Evolutionary conservation across 1,140 invertebrate species (phyloP).

Genomic region (Contarinia nasturtii): DNA sequence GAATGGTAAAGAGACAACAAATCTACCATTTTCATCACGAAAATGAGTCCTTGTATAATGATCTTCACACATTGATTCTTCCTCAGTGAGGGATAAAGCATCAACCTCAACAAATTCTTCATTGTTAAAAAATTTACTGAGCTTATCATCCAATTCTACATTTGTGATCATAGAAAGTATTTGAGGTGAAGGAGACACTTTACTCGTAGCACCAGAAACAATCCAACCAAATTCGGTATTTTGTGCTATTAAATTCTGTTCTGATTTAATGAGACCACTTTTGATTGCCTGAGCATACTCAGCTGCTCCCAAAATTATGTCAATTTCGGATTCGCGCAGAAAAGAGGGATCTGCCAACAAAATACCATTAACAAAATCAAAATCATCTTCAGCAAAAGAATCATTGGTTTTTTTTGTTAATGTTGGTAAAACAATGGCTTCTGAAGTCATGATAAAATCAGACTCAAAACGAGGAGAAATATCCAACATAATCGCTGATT

Average conservation of each 20-base stretch:
- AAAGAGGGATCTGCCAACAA: no score
- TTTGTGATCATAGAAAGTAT: background rate
- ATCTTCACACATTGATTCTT: background rate
- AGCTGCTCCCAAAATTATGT: no score
- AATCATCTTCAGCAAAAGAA: no score
- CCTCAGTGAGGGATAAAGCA: background rate
- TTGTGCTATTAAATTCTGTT: background rate
- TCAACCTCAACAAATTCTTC: background rate
- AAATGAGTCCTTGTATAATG: background rate
- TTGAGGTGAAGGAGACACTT: background rate
- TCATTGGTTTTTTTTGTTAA: no score
- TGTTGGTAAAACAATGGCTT: no score
- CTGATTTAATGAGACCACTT: background rate
- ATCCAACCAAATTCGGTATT: constrained; percentile 3
- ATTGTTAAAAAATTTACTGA: background rate
- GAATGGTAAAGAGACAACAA: background rate
- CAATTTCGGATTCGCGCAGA: no score
- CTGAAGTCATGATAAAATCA: no score
- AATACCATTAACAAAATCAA: no score
- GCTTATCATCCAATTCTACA: background rate
- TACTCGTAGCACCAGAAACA: background rate
- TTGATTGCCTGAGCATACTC: no score
- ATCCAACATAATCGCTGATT: no score
- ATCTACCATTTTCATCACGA: background rate
- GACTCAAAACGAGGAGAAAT: no score